Conservation (phyloP, 2,797 vertebrate species). For the Numenius phaeopus region DNA sequence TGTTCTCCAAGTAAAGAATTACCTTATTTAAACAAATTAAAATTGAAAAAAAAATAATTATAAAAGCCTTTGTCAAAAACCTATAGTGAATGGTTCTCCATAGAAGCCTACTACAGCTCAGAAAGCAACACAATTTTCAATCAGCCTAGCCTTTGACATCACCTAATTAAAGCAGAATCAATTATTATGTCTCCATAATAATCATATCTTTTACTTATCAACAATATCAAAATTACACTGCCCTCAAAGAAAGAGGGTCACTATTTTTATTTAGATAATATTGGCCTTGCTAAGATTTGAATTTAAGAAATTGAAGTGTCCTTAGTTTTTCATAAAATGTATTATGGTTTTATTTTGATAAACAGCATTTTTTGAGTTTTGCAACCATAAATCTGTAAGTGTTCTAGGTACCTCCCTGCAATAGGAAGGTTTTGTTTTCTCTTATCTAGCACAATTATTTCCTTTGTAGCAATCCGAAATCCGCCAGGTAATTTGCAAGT, state of each 20-base stretch:
- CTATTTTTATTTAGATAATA: not conserved
- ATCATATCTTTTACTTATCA: not conserved
- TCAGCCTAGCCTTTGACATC: not conserved
- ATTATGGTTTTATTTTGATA: not conserved
- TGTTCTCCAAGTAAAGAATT: not conserved
- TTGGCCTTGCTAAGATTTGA: not conserved
- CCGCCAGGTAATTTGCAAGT: conserved; percentile 18
- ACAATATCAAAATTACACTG: not conserved
- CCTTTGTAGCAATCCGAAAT: conserved; percentile 20
- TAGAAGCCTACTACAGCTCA: not conserved
- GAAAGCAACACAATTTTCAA: not conserved
- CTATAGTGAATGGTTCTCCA: not conserved
- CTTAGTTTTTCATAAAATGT: not conserved
- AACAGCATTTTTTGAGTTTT: not conserved
- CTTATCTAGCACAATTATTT: not conserved
- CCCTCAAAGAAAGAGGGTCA: not conserved
- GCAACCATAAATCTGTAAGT: not conserved
- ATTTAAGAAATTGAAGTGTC: not conserved
- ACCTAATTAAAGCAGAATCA: not conserved
- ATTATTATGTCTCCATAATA: not conserved
- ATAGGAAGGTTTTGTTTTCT: conserved; percentile 18
- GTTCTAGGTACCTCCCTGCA: not conserved
- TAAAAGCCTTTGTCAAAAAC: not conserved
- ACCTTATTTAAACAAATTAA: not conserved
- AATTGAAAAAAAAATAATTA: not conserved